These are phyloP conservation scores for Drosophila auraria DNA, from an alignment of 1,140 invertebrate species.

Conservation along the genomic window DNA sequence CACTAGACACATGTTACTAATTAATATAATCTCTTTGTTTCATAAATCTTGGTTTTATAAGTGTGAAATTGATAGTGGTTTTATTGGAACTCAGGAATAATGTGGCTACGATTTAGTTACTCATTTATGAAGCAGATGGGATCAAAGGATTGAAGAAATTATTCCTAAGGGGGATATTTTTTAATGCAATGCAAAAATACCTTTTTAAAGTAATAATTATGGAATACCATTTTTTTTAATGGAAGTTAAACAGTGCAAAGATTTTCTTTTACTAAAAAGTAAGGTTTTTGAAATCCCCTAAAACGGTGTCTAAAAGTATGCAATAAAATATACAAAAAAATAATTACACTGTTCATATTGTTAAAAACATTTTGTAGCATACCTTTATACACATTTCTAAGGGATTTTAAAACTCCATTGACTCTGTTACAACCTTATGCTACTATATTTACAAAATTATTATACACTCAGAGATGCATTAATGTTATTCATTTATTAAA, in stretches of 20 bases:
- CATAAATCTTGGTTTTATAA: not conserved
- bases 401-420: no score
- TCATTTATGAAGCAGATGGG: not conserved
- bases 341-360: no score
- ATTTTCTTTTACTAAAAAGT: not conserved
- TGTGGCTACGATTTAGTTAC: not conserved
- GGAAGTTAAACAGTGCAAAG: not conserved
- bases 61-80: not conserved
- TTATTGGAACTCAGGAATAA: not conserved
- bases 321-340: no score
- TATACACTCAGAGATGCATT: no score
- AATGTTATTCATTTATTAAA: not conserved
- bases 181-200: not conserved
- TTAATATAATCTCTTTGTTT: constrained; percentile 9
- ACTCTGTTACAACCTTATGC: no score
- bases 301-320: no score
- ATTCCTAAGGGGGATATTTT: not conserved
- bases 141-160: not conserved
- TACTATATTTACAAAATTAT: not conserved
- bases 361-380: no score
- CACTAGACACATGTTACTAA: not conserved
- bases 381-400: no score
- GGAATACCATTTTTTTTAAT: not conserved
- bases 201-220: not conserved
- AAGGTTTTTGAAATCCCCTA: no score